Evolutionary conservation across 2,113 vertebrate genomes (phyloP), one percentile per base, ranked within the genome.

Genomic region (Mobula hypostoma): DNA sequence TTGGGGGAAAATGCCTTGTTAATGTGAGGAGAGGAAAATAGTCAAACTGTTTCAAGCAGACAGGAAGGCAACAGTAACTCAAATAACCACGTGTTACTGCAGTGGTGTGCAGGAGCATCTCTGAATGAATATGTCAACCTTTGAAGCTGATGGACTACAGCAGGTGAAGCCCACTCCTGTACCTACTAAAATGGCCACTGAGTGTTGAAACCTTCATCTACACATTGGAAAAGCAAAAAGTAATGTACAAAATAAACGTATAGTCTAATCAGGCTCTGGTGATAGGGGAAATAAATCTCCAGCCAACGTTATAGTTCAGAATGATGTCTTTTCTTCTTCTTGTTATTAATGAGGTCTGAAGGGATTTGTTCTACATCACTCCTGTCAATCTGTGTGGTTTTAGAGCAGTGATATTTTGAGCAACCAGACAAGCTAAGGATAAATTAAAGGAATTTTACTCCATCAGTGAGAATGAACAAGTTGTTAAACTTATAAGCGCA

Each of bases 321-420:
- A 87, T 61, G 27, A 24, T 14, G 24, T 0, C 29, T 61, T 56
- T 15, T n/a, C 27, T n/a, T 11, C 27, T n/a, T 11, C n/a, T 88
- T 27, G 58, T n/a, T 63, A n/a, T 61, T n/a, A 88, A 88, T 88
- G 83, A 88, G 58, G 11, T 58, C 83, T 88, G 83, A 63, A 88
- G 83, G 83, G 83, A 87, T n/a, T 87, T 61, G 56, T n/a, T 56
- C 56, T 63, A 56, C 83, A 88, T 63, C 61, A 29, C 61, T 61
- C 29, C 58, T n/a, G 83, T n/a, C 56, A 4, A 58, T 61, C 58
- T 15, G 83, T 12, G 24, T 14, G 27, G 15, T n/a, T 63, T n/a
- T 29, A 4, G 56, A n/a, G 27, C 56, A 63, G 27, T 88, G 24
- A 85, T 85, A 56, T 56, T 85, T 58, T 21, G 58, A 48, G 27